Conservation (phyloP, 2,113 vertebrate species). For the Nothocercus julius region DNA sequence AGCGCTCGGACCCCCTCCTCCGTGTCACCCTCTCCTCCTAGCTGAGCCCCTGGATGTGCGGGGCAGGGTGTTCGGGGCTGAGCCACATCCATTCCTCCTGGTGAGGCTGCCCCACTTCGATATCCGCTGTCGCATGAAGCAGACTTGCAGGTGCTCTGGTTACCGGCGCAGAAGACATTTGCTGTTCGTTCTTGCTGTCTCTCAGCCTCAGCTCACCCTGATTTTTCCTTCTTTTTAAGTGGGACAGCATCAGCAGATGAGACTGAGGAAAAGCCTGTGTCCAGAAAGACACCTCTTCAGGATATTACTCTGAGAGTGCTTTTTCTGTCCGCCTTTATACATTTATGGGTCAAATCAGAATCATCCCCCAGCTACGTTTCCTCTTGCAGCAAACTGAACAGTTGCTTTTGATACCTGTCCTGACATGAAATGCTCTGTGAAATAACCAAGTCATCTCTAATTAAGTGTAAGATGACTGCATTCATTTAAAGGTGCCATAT, state of each 20-base stretch:
- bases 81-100: neutral
- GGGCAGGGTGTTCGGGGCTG: too few species aligned
- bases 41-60: neutral
- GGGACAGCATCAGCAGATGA: neutral
- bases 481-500: slow-evolving; percentile 33
- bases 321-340: neutral
- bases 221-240: neutral
- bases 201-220: neutral
- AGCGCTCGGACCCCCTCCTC: neutral
- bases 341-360: neutral
- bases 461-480: slow-evolving; percentile 60
- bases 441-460: slow-evolving; percentile 51
- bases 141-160: accelerated
- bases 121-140: accelerated
- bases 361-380: accelerated
- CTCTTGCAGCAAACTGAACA: neutral
- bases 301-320: neutral
- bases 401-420: accelerated
- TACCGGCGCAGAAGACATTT: accelerated
- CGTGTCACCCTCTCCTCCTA: neutral
- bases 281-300: neutral
- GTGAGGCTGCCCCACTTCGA: accelerated
- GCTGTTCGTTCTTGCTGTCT: neutral
- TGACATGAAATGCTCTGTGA: neutral
- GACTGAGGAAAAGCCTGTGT: neutral